Evolutionary conservation across 2,797 vertebrate genomes (phyloP), one percentile per base, ranked within the genome.

Genomic region (Cottoperca gobio): DNA sequence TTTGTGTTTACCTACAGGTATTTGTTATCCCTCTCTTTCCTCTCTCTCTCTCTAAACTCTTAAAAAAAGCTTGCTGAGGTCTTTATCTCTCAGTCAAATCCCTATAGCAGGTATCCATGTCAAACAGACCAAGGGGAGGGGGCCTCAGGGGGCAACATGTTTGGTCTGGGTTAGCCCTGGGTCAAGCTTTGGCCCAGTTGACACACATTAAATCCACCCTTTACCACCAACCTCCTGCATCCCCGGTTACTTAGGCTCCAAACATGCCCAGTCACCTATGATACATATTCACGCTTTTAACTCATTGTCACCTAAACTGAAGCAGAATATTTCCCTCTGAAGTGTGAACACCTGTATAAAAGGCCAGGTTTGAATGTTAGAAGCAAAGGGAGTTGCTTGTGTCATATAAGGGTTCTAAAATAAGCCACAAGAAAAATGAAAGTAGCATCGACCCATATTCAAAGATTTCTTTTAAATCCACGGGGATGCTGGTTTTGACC

Each of bases 31-130:
- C 48, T 54, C 72, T 83, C 64, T 82, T 76, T 58, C 35, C 78
- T 73, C 28, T 35, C 46, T 63, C 70, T 54, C 46, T 33, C 76
- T 72, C 83, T 91, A 89, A 94, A 89, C 86, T 86, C 86, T 82
- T 59, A 88, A 82, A 83, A n/a, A 88, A 88, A 58, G 76, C 76
- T 79, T 57, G 54, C 88, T 55, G 73, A 88, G 86, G 89, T 90
- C 90, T 94, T 95, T 96, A 96, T 93, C 96, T 94, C 92, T 89
- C 73, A 50, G 75, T 77, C 65, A 86, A 92, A 92, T 93, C 91
- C 92, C 91, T 93, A 87, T 88, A 95, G 95, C 95, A 97, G 96
- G 96, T 98, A 97, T 99, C 96, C 90, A 73, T 96, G 95, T 97
- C 96, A 96, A 95, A 96, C 95, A 92, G 94, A 86, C 83, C 73